Base-by-base conservation (phyloP, 2,888 invertebrate genomes). In the Mythimna albipuncta region DNA sequence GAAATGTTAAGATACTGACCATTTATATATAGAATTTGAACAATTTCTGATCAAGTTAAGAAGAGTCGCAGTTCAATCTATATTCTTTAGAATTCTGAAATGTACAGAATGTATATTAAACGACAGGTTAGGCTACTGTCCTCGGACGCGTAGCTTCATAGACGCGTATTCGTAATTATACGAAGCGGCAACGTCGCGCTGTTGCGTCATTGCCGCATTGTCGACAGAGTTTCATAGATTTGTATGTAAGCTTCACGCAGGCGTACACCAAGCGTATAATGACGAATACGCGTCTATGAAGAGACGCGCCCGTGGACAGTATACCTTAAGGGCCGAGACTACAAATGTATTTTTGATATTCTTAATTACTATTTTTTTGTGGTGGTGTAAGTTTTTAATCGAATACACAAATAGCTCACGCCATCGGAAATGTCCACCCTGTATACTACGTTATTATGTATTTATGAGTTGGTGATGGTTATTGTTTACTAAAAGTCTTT, bases 401-500 rank as follows among this genome's bases (percentile, higher is more conserved):
- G 54, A 58, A 74, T 74, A 80, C 19, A 59, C 19, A 58, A 65
- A 75, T 65, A 62, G n/a, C 66, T 59, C n/a, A 41, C 21, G 38
- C 47, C 32, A 11, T 65, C 61, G 47, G 58, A 35, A 65, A 55
- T 81, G 41, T 65, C 41, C 76, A 55, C 54, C 47, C 64, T 80
- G 58, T 75, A 58, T 73, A 75, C 54, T 75, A 55, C 54, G 47
- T 75, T 65, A 64, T 64, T 59, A n/a, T 41, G 38, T 61, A 50
- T 59, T 64, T 57, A 52, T 54, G 64, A 75, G 6, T 54, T 74
- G 63, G 44, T 64, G 75, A 38, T 81, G 76, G 59, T 75, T 75
- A 81, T 64, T 81, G 44, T 81, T 75, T 59, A 75, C 32, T 81
- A 54, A 75, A 79, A 74, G 75, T 75, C 64, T 81, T 72, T 80